These are phyloP conservation scores for Anguilla pacifica DNA, from an alignment of 2,797 vertebrate species.

Conservation along the genomic window DNA sequence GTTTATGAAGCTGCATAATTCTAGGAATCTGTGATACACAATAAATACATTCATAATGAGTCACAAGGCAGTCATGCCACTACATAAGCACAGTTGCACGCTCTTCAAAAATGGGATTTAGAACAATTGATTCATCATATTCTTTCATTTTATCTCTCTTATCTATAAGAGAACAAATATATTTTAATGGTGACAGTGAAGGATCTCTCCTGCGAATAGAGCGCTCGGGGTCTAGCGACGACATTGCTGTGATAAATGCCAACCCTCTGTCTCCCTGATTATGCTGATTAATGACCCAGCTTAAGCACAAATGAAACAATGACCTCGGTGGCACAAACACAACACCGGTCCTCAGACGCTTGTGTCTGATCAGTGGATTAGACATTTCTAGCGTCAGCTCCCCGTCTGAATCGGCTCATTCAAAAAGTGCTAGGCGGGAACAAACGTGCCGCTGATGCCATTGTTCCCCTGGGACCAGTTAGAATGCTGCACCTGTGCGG, in stretches of 20 bases:
- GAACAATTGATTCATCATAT: neutral
- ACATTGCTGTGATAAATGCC: conserved; percentile 6
- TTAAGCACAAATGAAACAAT: neutral
- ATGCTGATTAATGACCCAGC: conserved; percentile 9
- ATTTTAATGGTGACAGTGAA: conserved; percentile 16
- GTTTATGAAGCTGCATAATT: neutral
- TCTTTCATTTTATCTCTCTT: neutral
- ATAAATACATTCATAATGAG: neutral
- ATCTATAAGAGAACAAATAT: neutral
- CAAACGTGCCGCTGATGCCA: neutral
- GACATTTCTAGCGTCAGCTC: neutral
- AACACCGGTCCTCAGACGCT: neutral
- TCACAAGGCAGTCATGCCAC: neutral
- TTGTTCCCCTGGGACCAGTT: no score
- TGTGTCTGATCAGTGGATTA: neutral
- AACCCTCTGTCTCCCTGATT: conserved; percentile 12
- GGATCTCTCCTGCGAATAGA: neutral
- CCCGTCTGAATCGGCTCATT: neutral
- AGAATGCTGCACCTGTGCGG: neutral
- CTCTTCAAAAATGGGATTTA: neutral
- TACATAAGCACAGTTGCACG: neutral
- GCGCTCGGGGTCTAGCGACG: neutral
- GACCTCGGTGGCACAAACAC: neutral
- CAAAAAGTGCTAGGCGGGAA: neutral
- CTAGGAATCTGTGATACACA: neutral